Conservation (phyloP, 1,140 invertebrate species). For the Anastrepha ludens region DNA sequence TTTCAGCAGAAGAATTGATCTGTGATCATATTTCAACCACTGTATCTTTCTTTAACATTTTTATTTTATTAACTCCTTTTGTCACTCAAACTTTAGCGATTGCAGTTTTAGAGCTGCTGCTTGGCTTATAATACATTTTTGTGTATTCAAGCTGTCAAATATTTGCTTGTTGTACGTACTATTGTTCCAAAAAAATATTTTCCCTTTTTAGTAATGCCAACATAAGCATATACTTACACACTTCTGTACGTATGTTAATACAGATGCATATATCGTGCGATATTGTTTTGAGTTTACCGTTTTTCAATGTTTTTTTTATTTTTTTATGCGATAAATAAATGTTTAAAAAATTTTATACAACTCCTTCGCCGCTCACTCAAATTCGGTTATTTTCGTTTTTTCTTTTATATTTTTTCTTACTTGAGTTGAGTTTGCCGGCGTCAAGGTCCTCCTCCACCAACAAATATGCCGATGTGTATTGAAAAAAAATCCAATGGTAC, state of each 20-base stretch:
- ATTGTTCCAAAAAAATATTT: neutral
- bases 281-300: neutral
- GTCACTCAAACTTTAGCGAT: too few species aligned
- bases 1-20: too few species aligned
- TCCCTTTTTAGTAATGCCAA: neutral
- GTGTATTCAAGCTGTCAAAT: neutral
- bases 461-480: neutral
- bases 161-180: neutral
- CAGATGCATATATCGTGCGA: neutral
- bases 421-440: neutral
- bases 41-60: too few species aligned
- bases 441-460: neutral
- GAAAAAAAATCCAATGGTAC: neutral
- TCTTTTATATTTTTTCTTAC: too few species aligned
- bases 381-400: neutral
- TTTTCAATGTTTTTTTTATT: neutral
- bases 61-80: too few species aligned
- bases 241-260: neutral
- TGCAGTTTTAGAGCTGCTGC: too few species aligned
- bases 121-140: neutral
- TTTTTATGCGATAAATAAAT: slow-evolving; percentile 19
- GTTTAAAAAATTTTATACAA: slow-evolving; percentile 24
- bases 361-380: slow-evolving; percentile 32
- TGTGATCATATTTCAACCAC: too few species aligned
- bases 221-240: neutral